Base-by-base conservation (phyloP, 2,888 invertebrate species). In the Sesia apiformis region DNA sequence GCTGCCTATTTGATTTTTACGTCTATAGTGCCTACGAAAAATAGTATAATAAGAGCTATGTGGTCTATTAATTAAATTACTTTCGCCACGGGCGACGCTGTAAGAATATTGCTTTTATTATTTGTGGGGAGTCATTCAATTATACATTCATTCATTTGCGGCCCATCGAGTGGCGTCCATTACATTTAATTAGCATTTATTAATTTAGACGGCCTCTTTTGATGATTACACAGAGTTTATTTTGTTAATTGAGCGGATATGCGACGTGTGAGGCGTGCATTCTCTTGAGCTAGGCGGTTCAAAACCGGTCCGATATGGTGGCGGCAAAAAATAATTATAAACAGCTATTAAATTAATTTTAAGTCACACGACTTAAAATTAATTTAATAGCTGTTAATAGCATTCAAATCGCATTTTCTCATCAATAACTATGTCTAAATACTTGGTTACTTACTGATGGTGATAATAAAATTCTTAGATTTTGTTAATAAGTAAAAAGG, bases 31-130 rank as follows among this genome's bases (percentile, higher is more conserved):
- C 23, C 23, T 23, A 64, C 63, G 66, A 64, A 66, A 70, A 69
- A 78, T 78, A 78, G 71, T 79, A 75, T 80, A 78, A 82, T 83
- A 82, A 78, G 73, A 78, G 75, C 78, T 78, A 81, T 81, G 76
- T 72, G 68, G 67, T 63, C 76, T 78, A 81, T 84, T 84, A 82
- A 83, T 83, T 78, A 78, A 81, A 84, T 84, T 82, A 84, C 73
- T 61, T 67, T 69, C 62, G 70, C 70, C 64, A 64, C 23, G 23
- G 23, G 23, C 23, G 23, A 69, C 76, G 76, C 77, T 68, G 66
- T 78, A 76, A 81, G 81, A 84, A 82, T 81, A 83, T 83, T 81
- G 74, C 76, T 81, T 83, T 83, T 84, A 84, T 83, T 84, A 84
- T 84, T 83, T 81, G 80, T 82, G 76, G 81, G 79, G 75, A 76